Base-by-base conservation (phyloP, 1,140 invertebrate species). In the Olivierus martensii region DNA sequence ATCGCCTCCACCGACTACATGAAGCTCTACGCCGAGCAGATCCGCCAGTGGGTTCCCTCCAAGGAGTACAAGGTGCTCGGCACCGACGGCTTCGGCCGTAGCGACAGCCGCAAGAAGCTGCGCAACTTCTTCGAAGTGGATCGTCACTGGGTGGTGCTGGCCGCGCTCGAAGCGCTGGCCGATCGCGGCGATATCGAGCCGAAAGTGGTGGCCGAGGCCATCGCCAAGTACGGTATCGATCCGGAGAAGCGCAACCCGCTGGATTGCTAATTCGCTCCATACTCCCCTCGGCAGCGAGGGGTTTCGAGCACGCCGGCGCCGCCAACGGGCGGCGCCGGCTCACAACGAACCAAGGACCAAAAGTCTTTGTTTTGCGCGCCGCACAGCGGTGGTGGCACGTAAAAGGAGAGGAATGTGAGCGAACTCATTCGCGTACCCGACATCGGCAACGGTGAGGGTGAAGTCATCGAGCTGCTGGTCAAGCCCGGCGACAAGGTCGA, bases 81-180 rank as follows among this genome's bases (percentile, higher is more conserved):
- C 12, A 34, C 46, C 12, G 46, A 48, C 21, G 46, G 22, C 21
- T 48, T 48, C 21, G 46, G 46, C 46, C 22, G 15, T 19, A 9
- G 6, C 17, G 46, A 48, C 19, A 48, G 9, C 9, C 46, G 46
- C 11, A 28, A 5, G 21, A 17, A 45, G 34, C 6, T 57, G 10
- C 42, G 53, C 21, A 3, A 48, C 35, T 39, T 14, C 35, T 43
- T 55, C 35, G 53, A 55, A 57, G 53, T 56, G 12, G 36, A 55
- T 17, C 34, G 46, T 4, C n/a, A 17, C 35, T 45, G 5, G 17
- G 15, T 55, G 10, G 35, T 28, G 4, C 3, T 56, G 6, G 54
- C 17, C 46, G 22, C 46, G 46, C 21, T 48, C 6, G 9, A 11
- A n/a, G 15, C 46, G 46, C 46, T 48, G 17, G 46, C 46, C 6